Evolutionary conservation across 2,888 invertebrate species (phyloP).

Genomic region (Lampropteryx suffumata): DNA sequence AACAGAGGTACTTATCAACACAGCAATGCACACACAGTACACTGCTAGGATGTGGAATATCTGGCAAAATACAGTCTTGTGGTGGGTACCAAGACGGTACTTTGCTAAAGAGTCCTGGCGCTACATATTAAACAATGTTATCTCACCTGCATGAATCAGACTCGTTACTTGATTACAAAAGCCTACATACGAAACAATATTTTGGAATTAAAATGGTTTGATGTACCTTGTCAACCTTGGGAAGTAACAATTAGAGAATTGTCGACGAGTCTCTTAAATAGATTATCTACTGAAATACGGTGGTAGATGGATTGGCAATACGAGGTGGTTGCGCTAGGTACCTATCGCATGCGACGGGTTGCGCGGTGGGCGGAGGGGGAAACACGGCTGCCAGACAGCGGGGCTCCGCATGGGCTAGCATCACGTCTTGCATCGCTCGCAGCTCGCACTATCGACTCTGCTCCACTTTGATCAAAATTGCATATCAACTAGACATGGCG

Average conservation of each 20-base stretch:
- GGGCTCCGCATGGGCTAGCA: slow-evolving; percentile 81
- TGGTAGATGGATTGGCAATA: slow-evolving; percentile 66
- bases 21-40: too few relatives aligned
- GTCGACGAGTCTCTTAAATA: slow-evolving; percentile 46
- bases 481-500: slow-evolving; percentile 53
- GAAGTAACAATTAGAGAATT: slow-evolving; percentile 53
- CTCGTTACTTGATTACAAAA: slow-evolving; percentile 9
- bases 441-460: slow-evolving; percentile 72
- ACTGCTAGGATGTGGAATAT: too few relatives aligned
- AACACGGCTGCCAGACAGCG: slow-evolving; percentile 80
- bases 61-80: too few relatives aligned
- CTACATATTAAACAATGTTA: too few relatives aligned
- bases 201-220: slow-evolving; percentile 41
- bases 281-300: slow-evolving; percentile 47
- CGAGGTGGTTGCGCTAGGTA: slow-evolving; percentile 65
- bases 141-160: too few relatives aligned
- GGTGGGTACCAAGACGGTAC: too few relatives aligned
- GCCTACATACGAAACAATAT: slow-evolving; percentile 9
- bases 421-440: slow-evolving; percentile 75
- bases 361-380: slow-evolving; percentile 39
- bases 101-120: too few relatives aligned
- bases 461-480: slow-evolving; percentile 73
- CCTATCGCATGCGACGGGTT: slow-evolving; percentile 47
- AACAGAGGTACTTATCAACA: too few relatives aligned
- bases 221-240: slow-evolving; percentile 51